Evolutionary conservation across 2,113 vertebrate species (phyloP), one percentile per base, ranked within the genome.

Genomic region (Dasyornis broadbenti): DNA sequence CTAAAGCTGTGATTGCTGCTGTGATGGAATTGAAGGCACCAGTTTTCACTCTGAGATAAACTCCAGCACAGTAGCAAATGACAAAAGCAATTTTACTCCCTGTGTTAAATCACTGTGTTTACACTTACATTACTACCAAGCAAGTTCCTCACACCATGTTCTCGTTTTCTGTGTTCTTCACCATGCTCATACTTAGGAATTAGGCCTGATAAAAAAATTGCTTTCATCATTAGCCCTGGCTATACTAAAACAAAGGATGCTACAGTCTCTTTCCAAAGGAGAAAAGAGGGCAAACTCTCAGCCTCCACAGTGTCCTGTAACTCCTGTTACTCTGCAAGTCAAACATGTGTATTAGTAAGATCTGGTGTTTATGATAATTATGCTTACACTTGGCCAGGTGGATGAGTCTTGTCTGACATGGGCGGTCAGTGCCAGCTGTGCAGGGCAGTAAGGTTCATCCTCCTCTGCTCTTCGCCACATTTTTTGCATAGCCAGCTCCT

Each of bases 1-100:
- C n/a, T 82, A 60, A 82, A 86, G 80, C 82, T 89, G 52, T 21
- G 50, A 80, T 11, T 68, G 49, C 87, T 95, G 82, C 86, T 83
- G 72, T 0, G 10, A 77, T 14, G 37, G 72, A 83, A 73, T 9
- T 71, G 56, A 68, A 94, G 47, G 65, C 65, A 84, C 33, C 1
- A 1, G 56, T 68, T 94, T 86, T 86, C 70, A 94, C 76, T 80
- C 72, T 3, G 65, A 66, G 65, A 72, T 78, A 81, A 83, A 93
- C 27, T 78, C 33, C 17, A 45, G 50, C 75, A 73, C 24, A n/a
- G 82, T 4, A 70, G 52, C 56, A 92, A 88, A 78, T 7, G 7
- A 81, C 4, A 8, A 61, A 93, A 83, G 70, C 50, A 37, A 86
- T 91, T 89, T 92, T 81, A 81, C 30, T 82, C 65, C 40, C 49